Evolutionary conservation across 2,113 vertebrate species (phyloP), one percentile per base, ranked within the genome.

Genomic region (Globicephala melas): DNA sequence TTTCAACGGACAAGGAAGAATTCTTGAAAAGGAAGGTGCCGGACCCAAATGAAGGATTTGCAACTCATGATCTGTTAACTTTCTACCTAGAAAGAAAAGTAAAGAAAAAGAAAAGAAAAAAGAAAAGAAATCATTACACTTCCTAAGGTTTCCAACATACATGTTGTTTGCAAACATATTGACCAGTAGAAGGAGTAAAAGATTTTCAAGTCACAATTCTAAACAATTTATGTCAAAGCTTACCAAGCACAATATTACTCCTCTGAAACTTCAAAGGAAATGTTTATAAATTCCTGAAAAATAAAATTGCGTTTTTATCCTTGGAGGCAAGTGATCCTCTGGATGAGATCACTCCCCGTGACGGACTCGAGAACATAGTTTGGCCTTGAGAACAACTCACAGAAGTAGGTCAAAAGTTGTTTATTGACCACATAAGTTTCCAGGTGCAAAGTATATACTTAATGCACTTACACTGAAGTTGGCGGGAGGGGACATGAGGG

Each of bases 281-380:
- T 85, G 68, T 90, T 94, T 91, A 77, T 90, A 50, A 90, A 94
- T 97, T 84, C 50, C 38, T 87, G 47, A 93, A 92, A 94, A 93
- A 71, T 55, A n/a, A 50, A 55, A 58, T 38, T 73, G 44, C n/a
- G 73, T 95, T 92, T 94, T 62, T 11, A 38, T 70, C 20, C 28
- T 44, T 62, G 50, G 41, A 36, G 47, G n/a, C 70, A 58, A 41
- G 79, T 23, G 70, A 50, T 25, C 14, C 50, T 68, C 62, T 85
- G 47, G 3, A 21, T 87, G 41, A 94, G n/a, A 25, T 92, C 86
- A 76, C 15, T 79, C 18, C 21, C 53, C 1, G 0, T 5, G 93
- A 79, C 0, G 1, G 44, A 58, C 25, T 53, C 20, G 74, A 82
- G 83, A 88, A 38, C 53, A 44, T n/a, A 83, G 81, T 55, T 82